These are phyloP conservation scores for Drosophila peninsularis DNA, from an alignment of 2,888 invertebrate genomes.

Conservation along the genomic window DNA sequence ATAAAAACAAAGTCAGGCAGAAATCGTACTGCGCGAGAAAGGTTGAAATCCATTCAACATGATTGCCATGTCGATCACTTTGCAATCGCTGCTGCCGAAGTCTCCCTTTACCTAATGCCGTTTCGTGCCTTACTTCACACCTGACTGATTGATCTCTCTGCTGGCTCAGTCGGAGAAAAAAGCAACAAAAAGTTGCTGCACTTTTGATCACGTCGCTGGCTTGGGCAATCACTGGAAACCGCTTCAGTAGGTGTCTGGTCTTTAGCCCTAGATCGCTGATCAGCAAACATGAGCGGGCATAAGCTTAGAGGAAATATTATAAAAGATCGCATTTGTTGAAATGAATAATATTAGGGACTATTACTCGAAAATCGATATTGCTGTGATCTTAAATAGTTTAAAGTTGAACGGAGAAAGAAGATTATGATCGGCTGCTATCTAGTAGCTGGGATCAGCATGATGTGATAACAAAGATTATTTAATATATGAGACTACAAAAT, in stretches of 20 bases:
- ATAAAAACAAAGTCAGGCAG: conserved; percentile 20
- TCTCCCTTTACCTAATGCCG: conserved; percentile 23
- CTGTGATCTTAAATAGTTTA: background rate
- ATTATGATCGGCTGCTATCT: background rate
- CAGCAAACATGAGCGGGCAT: conserved; percentile 40
- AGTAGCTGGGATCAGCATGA: background rate
- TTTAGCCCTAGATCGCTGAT: conserved; percentile 33
- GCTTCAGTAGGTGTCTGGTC: conserved; percentile 50
- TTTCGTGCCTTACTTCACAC: conserved; percentile 76
- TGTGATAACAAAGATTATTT: background rate
- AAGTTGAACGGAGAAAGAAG: background rate
- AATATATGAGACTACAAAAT: background rate
- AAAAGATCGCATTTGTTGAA: conserved; percentile 7
- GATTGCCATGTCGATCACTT: conserved; percentile 77
- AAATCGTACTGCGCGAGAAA: conserved; percentile 36
- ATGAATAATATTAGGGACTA: background rate
- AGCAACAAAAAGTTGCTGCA: conserved; percentile 35
- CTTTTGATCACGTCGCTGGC: conserved; percentile 69
- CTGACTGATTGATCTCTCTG: conserved; percentile 76
- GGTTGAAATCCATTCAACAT: conserved; percentile 67
- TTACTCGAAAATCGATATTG: background rate
- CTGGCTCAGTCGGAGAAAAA: conserved; percentile 27
- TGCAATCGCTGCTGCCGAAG: conserved; percentile 33
- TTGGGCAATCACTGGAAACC: conserved; percentile 31
- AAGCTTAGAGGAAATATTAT: conserved; percentile 8